These are phyloP conservation scores for Gallinago undulata DNA, from an alignment of 2,113 vertebrate species.

Conservation along the genomic window DNA sequence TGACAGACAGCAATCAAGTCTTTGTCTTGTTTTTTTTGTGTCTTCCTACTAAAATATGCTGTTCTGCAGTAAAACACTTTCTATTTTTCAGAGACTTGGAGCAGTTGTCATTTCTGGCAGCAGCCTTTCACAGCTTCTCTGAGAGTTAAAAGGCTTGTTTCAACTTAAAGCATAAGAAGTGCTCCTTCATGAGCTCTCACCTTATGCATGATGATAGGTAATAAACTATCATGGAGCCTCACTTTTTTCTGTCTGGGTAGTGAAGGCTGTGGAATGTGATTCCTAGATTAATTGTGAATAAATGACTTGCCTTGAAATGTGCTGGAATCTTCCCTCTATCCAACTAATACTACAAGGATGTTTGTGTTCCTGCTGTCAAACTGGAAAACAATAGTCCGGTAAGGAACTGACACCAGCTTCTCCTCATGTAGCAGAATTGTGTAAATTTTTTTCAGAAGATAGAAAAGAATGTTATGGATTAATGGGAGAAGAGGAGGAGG, in stretches of 20 bases:
- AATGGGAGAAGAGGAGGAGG: not conserved
- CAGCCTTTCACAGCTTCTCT: constrained; percentile 37
- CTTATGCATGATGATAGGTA: constrained; percentile 47
- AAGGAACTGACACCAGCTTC: not conserved
- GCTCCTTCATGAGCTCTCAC: constrained; percentile 57
- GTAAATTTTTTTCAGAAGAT: too few species aligned
- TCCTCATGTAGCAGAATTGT: not conserved
- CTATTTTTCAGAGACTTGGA: constrained; percentile 48
- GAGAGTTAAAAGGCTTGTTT: constrained; percentile 40
- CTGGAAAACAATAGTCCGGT: not conserved
- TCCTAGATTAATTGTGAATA: not conserved
- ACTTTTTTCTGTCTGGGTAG: not conserved
- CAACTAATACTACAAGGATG: not conserved
- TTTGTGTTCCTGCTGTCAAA: not conserved
- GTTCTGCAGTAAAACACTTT: constrained; percentile 46
- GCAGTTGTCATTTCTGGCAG: constrained; percentile 52
- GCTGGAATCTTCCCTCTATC: not conserved
- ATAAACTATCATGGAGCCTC: constrained; percentile 42
- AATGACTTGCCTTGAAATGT: not conserved
- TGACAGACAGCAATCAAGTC: constrained; percentile 6
- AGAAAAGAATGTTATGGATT: not conserved
- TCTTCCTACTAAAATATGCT: constrained; percentile 1
- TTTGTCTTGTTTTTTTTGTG: not conserved
- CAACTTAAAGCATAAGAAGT: constrained; percentile 56
- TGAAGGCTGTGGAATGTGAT: not conserved